These are phyloP conservation scores for Wasmannia auropunctata DNA, from an alignment of 1,140 invertebrate species.

Conservation along the genomic window DNA sequence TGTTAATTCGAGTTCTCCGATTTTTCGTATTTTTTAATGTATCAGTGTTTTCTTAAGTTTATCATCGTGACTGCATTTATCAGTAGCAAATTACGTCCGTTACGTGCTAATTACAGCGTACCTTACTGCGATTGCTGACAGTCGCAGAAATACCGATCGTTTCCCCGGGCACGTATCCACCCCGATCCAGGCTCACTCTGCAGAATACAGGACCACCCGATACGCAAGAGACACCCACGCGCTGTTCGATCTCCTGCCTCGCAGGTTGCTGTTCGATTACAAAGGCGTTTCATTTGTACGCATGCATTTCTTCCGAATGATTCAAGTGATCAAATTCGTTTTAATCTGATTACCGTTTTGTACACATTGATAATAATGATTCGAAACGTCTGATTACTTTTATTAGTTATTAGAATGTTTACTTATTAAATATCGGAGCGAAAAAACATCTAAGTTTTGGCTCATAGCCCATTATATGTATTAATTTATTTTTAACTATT, in stretches of 20 bases:
- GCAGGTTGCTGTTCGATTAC: slow-evolving; percentile 92
- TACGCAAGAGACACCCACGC: slow-evolving; percentile 94
- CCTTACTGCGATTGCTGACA: slow-evolving; percentile 94
- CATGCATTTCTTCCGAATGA: neutral
- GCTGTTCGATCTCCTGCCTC: slow-evolving; percentile 95
- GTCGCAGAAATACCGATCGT: slow-evolving; percentile 94
- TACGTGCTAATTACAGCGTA: slow-evolving; percentile 81
- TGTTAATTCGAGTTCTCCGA: slow-evolving; percentile 54
- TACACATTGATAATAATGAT: too few species aligned
- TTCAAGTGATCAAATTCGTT: too few species aligned
- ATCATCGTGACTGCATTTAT: neutral
- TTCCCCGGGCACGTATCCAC: slow-evolving; percentile 97
- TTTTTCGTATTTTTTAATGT: neutral
- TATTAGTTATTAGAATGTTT: too few species aligned
- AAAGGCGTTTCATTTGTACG: neutral
- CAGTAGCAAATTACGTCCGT: neutral
- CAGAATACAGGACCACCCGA: slow-evolving; percentile 93
- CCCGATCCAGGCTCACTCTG: slow-evolving; percentile 94
- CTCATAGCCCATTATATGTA: too few species aligned
- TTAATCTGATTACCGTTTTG: too few species aligned
- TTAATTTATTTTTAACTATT: too few species aligned
- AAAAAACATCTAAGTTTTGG: too few species aligned
- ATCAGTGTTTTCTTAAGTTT: too few species aligned
- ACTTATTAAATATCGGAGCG: too few species aligned
- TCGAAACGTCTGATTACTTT: too few species aligned